These are phyloP conservation scores for Origma solitaria DNA, from an alignment of 2,113 vertebrate genomes.

Conservation along the genomic window DNA sequence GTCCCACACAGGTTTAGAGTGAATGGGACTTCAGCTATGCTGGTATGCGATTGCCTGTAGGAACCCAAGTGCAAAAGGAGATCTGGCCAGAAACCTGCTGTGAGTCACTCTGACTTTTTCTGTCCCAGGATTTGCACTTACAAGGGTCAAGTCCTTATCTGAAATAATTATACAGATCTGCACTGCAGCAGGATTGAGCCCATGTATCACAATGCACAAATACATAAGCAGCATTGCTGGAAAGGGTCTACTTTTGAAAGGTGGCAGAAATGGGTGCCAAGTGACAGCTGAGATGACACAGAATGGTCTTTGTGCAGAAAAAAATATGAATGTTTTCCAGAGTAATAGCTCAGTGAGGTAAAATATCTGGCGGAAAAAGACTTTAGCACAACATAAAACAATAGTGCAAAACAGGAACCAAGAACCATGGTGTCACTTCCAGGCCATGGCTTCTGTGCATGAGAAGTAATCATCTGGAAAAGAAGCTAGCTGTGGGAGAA, in stretches of 20 bases:
- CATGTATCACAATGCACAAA: background rate
- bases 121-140: background rate
- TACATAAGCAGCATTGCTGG: background rate
- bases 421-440: background rate
- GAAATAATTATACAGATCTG: background rate
- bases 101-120: background rate
- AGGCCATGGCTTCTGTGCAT: background rate
- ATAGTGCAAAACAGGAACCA: background rate
- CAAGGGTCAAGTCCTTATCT: background rate
- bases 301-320: too few species aligned
- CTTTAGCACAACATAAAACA: background rate
- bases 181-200: background rate
- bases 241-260: background rate
- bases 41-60: background rate
- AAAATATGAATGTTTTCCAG: background rate
- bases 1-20: background rate
- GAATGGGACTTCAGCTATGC: background rate
- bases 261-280: background rate
- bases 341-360: background rate
- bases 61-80: background rate
- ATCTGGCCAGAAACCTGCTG: background rate
- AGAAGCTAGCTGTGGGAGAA: background rate
- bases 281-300: background rate
- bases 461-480: background rate
- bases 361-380: background rate